phyloP scores from a whole-genome alignment of 2,797 vertebrate species.

The Macrochelys suwanniensis region DNA sequence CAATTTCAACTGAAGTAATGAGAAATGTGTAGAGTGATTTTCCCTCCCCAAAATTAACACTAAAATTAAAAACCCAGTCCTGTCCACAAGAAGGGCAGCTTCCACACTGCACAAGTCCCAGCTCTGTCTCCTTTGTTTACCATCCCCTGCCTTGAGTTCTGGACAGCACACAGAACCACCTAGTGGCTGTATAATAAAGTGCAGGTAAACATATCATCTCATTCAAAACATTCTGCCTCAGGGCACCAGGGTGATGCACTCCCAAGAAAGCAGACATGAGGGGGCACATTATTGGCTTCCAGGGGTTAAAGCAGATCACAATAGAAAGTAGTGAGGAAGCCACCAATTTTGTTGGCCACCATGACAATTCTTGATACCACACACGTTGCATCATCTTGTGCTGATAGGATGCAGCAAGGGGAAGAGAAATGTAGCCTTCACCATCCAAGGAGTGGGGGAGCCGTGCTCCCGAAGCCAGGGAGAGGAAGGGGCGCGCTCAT shows the following conservation, averaged over 20 bases:
- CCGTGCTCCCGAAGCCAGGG: neutral
- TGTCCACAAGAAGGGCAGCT: neutral
- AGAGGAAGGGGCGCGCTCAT: neutral
- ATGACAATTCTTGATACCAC: neutral
- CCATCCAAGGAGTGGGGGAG: neutral
- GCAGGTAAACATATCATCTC: neutral
- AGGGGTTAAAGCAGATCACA: neutral
- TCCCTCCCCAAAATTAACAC: neutral
- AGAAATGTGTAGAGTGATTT: neutral
- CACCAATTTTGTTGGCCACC: neutral
- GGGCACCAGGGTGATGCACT: fast-evolving
- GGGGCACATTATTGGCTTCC: neutral
- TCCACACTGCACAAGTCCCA: neutral
- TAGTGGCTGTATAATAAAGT: neutral
- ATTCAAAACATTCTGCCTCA: neutral
- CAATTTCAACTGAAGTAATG: neutral
- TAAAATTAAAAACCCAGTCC: neutral
- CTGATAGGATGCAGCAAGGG: fast-evolving
- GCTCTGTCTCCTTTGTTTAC: neutral
- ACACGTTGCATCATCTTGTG: neutral
- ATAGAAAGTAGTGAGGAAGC: neutral
- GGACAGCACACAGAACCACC: neutral
- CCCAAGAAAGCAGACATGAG: neutral
- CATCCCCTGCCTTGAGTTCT: neutral
- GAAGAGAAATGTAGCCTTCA: fast-evolving